Percentiles rank a stretch among this genome's conserved stretches.
Conservation (phyloP, 64 coral and sea anemone species). For the Acropora tenuis region DNA sequence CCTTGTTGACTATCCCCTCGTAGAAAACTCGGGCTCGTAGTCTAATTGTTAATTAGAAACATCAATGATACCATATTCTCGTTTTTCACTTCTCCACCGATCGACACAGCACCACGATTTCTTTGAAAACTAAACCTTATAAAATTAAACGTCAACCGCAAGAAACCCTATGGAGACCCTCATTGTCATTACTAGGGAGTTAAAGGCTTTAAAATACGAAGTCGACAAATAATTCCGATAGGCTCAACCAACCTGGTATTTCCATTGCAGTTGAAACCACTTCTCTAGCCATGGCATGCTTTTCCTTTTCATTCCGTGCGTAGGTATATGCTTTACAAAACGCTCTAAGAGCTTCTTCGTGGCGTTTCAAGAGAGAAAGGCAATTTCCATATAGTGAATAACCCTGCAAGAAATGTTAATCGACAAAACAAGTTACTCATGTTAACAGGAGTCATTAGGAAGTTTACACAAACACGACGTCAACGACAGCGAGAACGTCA, state of each 20-base stretch:
- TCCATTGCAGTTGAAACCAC: constrained; percentile 30
- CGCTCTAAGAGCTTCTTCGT: constrained; percentile 16
- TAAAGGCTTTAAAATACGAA: background rate
- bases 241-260: constrained; percentile 5
- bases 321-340: constrained; percentile 39
- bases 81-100: too few species aligned
- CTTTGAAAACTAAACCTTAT: too few species aligned
- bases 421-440: too few species aligned
- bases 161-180: too few species aligned
- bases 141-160: too few species aligned
- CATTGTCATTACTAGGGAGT: background rate
- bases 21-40: too few species aligned
- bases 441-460: background rate
- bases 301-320: background rate
- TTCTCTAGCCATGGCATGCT: constrained; percentile 6
- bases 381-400: constrained; percentile 31
- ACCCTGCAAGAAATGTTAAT: constrained; percentile 26
- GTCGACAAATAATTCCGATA: background rate
- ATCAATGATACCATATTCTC: too few species aligned
- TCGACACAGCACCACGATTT: too few species aligned
- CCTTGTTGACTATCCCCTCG: too few species aligned
- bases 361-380: background rate
- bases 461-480: too few species aligned
- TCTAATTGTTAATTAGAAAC: too few species aligned
- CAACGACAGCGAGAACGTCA: background rate